These are phyloP conservation scores for Amblyjoppa proteus DNA, from an alignment of 2,888 invertebrate genomes.

Conservation along the genomic window DNA sequence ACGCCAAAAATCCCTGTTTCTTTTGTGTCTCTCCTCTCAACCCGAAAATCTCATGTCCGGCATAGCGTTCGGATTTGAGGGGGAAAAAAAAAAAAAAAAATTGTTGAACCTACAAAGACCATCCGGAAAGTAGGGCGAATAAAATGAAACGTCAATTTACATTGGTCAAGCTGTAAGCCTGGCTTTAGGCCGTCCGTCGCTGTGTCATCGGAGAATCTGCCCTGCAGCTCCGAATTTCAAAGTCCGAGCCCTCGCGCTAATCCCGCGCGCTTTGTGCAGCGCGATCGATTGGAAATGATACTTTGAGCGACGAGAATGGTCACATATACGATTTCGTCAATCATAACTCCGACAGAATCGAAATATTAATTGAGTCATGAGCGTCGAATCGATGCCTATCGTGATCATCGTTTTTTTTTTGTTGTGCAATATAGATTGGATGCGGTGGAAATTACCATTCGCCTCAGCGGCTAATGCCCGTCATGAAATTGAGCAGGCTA, in stretches of 20 bases:
- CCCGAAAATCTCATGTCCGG: not conserved
- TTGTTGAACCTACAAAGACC: not conserved
- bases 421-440: no score
- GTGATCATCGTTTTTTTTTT: no score
- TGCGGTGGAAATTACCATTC: no score
- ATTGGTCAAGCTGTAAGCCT: not conserved
- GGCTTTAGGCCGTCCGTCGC: not conserved
- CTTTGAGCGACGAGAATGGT: not conserved
- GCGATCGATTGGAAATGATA: conserved; percentile 8
- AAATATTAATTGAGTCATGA: no score
- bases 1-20: conserved; percentile 7
- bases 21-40: not conserved
- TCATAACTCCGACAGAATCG: not conserved
- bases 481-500: not conserved
- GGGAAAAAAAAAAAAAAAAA: not conserved
- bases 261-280: not conserved
- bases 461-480: not conserved
- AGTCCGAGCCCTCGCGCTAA: not conserved
- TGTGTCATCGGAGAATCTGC: conserved; percentile 3
- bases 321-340: not conserved
- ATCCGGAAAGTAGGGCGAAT: not conserved
- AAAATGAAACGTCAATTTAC: not conserved
- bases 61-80: not conserved
- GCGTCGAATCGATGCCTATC: no score
- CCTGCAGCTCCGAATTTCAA: not conserved